A percentile compares a stretch with the other conserved stretches of the same genome.
Conservation (phyloP, 2,113 vertebrate genomes). For the Sinocyclocheilus rhinocerous region DNA sequence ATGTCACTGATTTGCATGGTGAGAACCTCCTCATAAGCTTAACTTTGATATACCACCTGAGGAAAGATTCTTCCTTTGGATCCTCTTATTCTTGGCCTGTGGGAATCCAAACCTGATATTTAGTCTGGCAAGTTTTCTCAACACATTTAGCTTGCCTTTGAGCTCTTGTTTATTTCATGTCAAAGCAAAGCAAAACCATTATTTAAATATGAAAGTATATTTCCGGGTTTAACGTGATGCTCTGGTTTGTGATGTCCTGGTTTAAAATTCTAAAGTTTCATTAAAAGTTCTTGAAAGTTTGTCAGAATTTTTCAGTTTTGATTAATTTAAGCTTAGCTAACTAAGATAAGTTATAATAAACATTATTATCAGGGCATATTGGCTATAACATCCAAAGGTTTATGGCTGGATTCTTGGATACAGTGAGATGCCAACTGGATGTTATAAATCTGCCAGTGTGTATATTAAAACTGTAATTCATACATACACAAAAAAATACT, state of each 20-base stretch:
- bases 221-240: not conserved
- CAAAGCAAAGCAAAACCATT: not conserved
- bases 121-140: slow-evolving; percentile 38
- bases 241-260: slow-evolving; percentile 8
- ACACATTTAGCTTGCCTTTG: slow-evolving; percentile 28
- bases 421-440: not conserved
- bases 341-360: not conserved
- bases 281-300: not conserved
- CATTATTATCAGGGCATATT: not conserved
- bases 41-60: slow-evolving; percentile 44
- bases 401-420: not conserved
- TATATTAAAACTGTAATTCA: not conserved
- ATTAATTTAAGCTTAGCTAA: not conserved
- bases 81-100: not conserved
- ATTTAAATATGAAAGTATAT: slow-evolving; percentile 12
- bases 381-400: not conserved
- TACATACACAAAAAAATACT: not conserved
- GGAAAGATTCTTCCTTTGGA: slow-evolving; percentile 4
- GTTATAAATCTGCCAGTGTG: not conserved
- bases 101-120: slow-evolving; percentile 7
- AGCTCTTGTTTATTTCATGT: slow-evolving; percentile 28
- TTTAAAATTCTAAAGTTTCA: not conserved
- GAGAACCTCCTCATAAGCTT: slow-evolving; percentile 28
- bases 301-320: not conserved
- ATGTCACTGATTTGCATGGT: slow-evolving; percentile 42